These are phyloP conservation scores for Spermophilus dauricus DNA, from an alignment of 2,113 vertebrate genomes.

Conservation along the genomic window DNA sequence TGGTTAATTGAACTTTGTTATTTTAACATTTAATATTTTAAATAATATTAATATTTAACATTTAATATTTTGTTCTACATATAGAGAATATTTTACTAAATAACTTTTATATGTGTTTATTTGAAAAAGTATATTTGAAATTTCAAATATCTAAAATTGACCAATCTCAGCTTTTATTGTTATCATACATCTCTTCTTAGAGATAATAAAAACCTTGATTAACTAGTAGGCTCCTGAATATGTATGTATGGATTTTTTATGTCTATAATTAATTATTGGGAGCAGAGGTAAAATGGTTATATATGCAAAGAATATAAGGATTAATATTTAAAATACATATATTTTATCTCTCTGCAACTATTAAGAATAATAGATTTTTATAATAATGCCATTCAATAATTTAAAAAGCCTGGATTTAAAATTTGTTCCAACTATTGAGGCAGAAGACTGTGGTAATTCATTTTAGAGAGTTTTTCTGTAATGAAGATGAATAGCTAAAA, in stretches of 20 bases:
- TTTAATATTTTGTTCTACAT: neutral
- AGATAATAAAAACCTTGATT: conserved; percentile 57
- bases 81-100: conserved; percentile 41
- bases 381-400: conserved; percentile 57
- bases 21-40: conserved; percentile 46
- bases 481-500: conserved; percentile 38
- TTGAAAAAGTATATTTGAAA: conserved; percentile 44
- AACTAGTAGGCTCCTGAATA: neutral
- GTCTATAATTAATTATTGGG: conserved; percentile 45
- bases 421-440: neutral
- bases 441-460: conserved; percentile 48
- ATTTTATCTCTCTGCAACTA: neutral
- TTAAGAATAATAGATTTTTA: conserved; percentile 61
- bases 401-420: conserved; percentile 53
- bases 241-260: neutral
- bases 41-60: neutral
- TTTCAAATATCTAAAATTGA: conserved; percentile 55
- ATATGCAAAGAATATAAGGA: neutral
- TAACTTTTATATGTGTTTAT: conserved; percentile 28
- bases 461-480: conserved; percentile 63
- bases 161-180: conserved; percentile 47
- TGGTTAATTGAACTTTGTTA: conserved; percentile 48
- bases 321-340: conserved; percentile 53
- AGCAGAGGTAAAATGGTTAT: conserved; percentile 17
- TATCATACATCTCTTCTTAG: conserved; percentile 20